Evolutionary conservation across 2,888 invertebrate genomes (phyloP), one percentile per base, ranked within the genome.

Genomic region (Harpalus rufipes): DNA sequence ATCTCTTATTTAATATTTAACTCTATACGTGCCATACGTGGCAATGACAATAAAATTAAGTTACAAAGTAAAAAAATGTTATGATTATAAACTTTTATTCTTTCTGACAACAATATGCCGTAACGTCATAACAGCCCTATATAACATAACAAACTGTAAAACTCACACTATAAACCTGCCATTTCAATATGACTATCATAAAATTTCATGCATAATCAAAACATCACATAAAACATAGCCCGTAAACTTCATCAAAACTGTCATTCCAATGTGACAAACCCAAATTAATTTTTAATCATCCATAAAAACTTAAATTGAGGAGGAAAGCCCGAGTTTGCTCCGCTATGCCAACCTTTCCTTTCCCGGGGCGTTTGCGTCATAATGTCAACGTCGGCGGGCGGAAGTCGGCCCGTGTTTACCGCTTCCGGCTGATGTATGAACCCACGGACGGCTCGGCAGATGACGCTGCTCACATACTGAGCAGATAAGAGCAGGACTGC

Each of bases 211-310:
- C 63, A 63, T 63, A 63, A 63, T 63, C 63, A 63, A 68, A 68
- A 39, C 68, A 25, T 7, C 16, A 1, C 61, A 16, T 61, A 61
- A 61, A 25, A n/a, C 68, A 39, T 39, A 12, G 39, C 39, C 72
- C 39, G 12, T 32, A 72, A 56, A 76, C 44, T 44, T 76, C 51
- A 76, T 76, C 76, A 76, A 16, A 76, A 51, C 76, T 76, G 76
- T 76, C 72, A 76, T 51, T 76, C 76, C 12, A n/a, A 56, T 56
- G 76, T 51, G 44, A 76, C 21, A 76, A 76, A 76, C 76, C 44
- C 76, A 51, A 76, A 76, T 76, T 51, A 44, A 76, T 76, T 76
- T 76, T 76, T 76, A 76, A 76, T 76, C 68, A 51, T 76, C 76
- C 76, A 56, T 76, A 76, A 76, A 76, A 76, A 76, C 10, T 12